Evolutionary conservation across 2,797 vertebrate species (phyloP), one percentile per base, ranked within the genome.

Genomic region (Channallabes apus): DNA sequence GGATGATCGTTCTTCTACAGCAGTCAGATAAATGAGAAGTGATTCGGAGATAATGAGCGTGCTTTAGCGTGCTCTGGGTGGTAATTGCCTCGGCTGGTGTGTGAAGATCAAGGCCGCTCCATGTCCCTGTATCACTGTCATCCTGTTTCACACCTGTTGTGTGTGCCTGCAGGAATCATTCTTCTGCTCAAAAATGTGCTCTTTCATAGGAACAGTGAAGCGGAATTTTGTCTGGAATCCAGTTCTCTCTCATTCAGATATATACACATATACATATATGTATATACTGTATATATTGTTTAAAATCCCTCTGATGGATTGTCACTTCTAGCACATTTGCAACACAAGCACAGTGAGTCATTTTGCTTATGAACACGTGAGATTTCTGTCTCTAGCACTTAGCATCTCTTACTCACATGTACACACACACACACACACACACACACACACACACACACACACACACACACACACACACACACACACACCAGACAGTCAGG

Each of bases 351-450:
- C 64, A 81, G 9, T 84, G 88, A 86, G 41, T 93, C 92, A 92
- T 93, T 94, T 93, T 93, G 91, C 86, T 91, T 90, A 93, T 93
- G 90, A 93, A 93, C 92, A 93, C 41, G 61, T 94, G 61, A 93
- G 91, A 92, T 91, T 88, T 90, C 84, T 92, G 88, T 92, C 87
- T 90, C 84, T 91, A 89, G 89, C 41, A 24, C 88, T 80, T 72
- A 78, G 86, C 32, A 75, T 83, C 78, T 75, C 73, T 75, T 62
- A 35, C 82, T 84, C 90, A 27, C 61, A 27, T 12, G 17, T n/a
- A n/a, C n/a, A n/a, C n/a, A n/a, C 67, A 69, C 86, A 91, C 91
- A 90, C 91, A 84, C 67, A 38, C 11, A 86, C 76, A 77, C 5
- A 86, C 62, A 78, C 65, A 79, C 11, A 32, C 75, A 90, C 91